These are phyloP conservation scores for human DNA, from an alignment of 2,113 vertebrate species.

Conservation along the genomic window GRCh38 chr1:52341001-52341500, in stretches of 20 bases:
- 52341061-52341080: background rate
- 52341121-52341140: background rate
- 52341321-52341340: background rate
- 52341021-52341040: too few relatives aligned
- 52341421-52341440: background rate
- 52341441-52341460: background rate
- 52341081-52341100: background rate
- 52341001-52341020: too few relatives aligned
- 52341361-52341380: background rate
- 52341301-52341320: background rate
- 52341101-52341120: background rate
- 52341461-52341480: too few relatives aligned
- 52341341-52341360: background rate
- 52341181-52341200: background rate
- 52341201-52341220: background rate
- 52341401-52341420: background rate
- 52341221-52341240: background rate
- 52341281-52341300: background rate
- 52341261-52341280: background rate
- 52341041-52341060: too few relatives aligned
- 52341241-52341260: constrained; percentile 35
- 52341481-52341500: too few relatives aligned
- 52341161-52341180: background rate
- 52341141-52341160: too few relatives aligned
- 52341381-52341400: background rate